Conservation (phyloP, 2,113 vertebrate species). For the Tetraodon nigroviridis region DNA sequence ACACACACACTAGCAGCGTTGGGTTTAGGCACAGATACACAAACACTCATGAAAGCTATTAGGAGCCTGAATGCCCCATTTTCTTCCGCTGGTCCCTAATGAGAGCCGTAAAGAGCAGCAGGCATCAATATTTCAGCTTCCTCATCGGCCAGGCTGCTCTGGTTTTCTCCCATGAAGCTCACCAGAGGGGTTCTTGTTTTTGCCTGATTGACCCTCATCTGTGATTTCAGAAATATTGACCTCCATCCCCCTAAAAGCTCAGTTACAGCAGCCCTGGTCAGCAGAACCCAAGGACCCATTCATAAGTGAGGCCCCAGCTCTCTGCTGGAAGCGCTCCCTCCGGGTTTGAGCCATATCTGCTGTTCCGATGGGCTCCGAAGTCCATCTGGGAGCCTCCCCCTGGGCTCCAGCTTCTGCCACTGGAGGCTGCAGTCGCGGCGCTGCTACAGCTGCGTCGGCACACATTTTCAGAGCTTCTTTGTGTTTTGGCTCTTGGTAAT, state of each 20-base stretch:
- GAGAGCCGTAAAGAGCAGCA: constrained; percentile 48
- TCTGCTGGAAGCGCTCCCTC: constrained; percentile 19
- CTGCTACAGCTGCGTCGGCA: constrained; percentile 25
- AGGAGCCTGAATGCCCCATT: constrained; percentile 46
- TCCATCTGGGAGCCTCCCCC: constrained; percentile 43
- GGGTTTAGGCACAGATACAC: constrained; percentile 14
- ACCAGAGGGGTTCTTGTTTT: constrained; percentile 51
- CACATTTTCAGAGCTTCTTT: neutral
- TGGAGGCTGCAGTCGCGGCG: constrained; percentile 11
- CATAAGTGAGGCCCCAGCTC: constrained; percentile 5
- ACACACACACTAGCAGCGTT: neutral
- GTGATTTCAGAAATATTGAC: neutral
- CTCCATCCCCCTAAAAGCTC: no score
- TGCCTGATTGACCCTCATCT: constrained; percentile 26
- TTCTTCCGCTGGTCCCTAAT: constrained; percentile 52
- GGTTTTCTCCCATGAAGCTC: constrained; percentile 53
- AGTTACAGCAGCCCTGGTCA: neutral
- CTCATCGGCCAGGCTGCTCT: constrained; percentile 29
- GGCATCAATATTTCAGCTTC: constrained; percentile 64
- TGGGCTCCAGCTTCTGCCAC: constrained; percentile 11
- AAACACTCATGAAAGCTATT: constrained; percentile 37
- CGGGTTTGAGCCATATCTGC: constrained; percentile 28
- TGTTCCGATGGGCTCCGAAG: constrained; percentile 36
- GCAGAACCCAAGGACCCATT: no score
- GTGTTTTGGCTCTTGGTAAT: neutral